phyloP scores from a whole-genome alignment of 2,797 vertebrate genomes.

The Prunella strophiata region DNA sequence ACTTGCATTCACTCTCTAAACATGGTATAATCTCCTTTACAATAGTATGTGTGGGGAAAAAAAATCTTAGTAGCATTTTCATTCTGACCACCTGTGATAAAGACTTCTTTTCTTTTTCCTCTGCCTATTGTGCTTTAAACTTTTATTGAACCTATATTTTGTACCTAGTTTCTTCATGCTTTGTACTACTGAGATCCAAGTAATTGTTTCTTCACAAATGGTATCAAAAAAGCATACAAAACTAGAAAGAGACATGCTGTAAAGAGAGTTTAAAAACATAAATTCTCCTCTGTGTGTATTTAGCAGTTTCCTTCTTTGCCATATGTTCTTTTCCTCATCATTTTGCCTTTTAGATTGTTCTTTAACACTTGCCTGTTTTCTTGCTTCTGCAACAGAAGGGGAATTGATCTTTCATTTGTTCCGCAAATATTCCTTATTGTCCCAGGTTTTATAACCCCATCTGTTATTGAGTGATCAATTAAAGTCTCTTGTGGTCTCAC shows the following conservation, averaged over 20 bases:
- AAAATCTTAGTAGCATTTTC: background rate
- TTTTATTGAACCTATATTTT: background rate
- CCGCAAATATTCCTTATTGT: slow-evolving; percentile 59
- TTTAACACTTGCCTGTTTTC: slow-evolving; percentile 55
- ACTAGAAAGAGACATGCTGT: background rate
- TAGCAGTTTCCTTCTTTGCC: slow-evolving; percentile 55
- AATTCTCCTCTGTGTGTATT: slow-evolving; percentile 56
- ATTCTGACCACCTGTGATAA: background rate
- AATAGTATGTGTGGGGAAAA: background rate
- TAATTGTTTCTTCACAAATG: background rate
- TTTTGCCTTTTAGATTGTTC: slow-evolving; percentile 65
- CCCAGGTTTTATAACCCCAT: slow-evolving; percentile 58
- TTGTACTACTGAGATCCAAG: background rate
- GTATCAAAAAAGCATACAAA: background rate
- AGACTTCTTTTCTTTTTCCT: background rate
- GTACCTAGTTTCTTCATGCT: background rate
- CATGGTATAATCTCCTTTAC: background rate
- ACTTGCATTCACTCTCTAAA: background rate
- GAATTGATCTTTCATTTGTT: slow-evolving; percentile 69
- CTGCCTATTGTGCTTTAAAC: background rate
- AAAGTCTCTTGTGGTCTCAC: slow-evolving; percentile 32
- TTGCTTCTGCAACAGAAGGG: slow-evolving; percentile 49
- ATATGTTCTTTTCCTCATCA: slow-evolving; percentile 58
- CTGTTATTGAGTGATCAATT: slow-evolving; percentile 52
- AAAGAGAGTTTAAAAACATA: background rate